Conservation (phyloP, 1,140 invertebrate species). For the Ephestia elutella region DNA sequence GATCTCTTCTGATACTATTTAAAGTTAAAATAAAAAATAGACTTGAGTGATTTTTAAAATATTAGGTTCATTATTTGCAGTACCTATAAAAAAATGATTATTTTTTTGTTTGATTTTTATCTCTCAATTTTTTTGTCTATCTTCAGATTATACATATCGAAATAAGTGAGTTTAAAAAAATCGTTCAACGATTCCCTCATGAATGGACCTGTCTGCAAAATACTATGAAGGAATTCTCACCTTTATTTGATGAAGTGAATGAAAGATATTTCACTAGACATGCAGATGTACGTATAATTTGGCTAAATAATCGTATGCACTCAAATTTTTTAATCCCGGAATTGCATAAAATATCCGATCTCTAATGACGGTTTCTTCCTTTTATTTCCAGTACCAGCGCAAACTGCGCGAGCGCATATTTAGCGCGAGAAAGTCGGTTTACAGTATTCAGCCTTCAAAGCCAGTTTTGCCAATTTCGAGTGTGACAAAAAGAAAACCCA, state of each 20-base stretch:
- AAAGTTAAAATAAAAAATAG: no score
- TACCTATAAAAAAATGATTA: no score
- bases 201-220: conserved; percentile 35
- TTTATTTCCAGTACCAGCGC: conserved; percentile 29
- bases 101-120: no score
- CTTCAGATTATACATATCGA: conserved; percentile 49
- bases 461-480: no score
- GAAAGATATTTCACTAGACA: conserved; percentile 29
- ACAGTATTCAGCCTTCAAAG: no score
- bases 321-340: background rate
- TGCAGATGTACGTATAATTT: conserved; percentile 31
- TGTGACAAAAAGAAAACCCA: no score
- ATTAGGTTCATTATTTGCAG: no score
- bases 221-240: conserved; percentile 34
- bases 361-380: no score
- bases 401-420: conserved; percentile 25
- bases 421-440: background rate
- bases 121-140: background rate
- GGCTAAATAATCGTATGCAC: no score
- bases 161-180: conserved; percentile 39
- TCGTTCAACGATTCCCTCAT: conserved; percentile 40
- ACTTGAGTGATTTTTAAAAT: no score
- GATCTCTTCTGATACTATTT: no score
- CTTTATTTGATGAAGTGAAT: conserved; percentile 26
- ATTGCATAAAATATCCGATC: no score